phyloP scores from a whole-genome alignment of 53 echinoderm and acorn worm genomes.

The Actinopyga echinites region DNA sequence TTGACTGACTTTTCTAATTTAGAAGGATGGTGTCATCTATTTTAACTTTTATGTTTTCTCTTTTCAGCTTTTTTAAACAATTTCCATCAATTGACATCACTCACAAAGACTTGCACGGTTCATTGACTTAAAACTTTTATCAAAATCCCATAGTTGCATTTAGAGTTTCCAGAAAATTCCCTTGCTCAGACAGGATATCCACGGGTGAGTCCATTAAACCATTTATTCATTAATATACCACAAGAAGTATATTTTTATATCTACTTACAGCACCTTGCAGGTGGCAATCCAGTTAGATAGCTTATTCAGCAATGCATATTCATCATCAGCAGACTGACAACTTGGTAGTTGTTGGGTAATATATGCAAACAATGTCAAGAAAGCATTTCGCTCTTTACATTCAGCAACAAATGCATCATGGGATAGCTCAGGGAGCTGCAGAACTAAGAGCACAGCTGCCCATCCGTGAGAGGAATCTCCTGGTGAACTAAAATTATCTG shows the following conservation, averaged over 20 bases:
- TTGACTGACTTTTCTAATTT: too few species aligned
- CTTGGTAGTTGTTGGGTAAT: slow-evolving; percentile 71
- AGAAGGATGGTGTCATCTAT: too few species aligned
- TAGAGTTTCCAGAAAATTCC: too few species aligned
- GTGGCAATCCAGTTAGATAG: slow-evolving; percentile 78
- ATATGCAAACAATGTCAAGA: slow-evolving; percentile 87
- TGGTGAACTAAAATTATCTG: slow-evolving; percentile 23
- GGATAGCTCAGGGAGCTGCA: slow-evolving; percentile 91
- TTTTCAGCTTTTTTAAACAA: too few species aligned
- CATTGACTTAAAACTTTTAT: too few species aligned
- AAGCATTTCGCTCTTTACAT: slow-evolving; percentile 67
- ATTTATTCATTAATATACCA: too few species aligned
- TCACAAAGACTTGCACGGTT: too few species aligned
- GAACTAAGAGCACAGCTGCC: slow-evolving; percentile 64
- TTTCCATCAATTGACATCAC: too few species aligned
- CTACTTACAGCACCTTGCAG: slow-evolving; percentile 67
- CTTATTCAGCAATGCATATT: slow-evolving; percentile 49
- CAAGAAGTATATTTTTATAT: neutral
- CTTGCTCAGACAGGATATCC: too few species aligned
- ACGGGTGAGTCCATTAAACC: too few species aligned
- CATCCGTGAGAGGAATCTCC: slow-evolving; percentile 72
- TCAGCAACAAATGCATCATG: slow-evolving; percentile 84
- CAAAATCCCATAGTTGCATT: too few species aligned
- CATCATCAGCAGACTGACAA: slow-evolving; percentile 82
- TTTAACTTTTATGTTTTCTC: too few species aligned